phyloP scores from a whole-genome alignment of 2,797 vertebrate genomes.

The Tokudaia tokunoshimensis region DNA sequence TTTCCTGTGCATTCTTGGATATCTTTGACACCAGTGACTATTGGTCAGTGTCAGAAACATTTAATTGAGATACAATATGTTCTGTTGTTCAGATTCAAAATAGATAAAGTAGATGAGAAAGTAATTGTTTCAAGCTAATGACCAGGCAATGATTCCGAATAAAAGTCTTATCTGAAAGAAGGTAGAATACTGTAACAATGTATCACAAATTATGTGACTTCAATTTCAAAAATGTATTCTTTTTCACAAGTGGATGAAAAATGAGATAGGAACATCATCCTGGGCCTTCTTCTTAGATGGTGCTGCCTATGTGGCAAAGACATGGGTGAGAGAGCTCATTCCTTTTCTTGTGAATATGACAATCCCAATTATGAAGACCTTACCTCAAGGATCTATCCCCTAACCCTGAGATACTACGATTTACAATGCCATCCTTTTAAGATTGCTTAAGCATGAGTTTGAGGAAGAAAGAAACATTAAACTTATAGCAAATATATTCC shows the following conservation, averaged over 20 bases:
- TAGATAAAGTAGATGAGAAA: neutral
- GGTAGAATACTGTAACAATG: neutral
- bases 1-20: neutral
- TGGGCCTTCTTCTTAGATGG: neutral
- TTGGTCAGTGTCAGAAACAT: neutral
- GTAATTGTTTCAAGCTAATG: neutral
- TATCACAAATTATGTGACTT: neutral
- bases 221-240: neutral
- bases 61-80: neutral
- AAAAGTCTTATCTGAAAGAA: neutral
- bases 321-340: neutral
- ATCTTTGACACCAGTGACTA: neutral
- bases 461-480: neutral
- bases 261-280: neutral
- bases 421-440: neutral
- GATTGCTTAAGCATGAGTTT: neutral
- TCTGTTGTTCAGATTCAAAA: neutral
- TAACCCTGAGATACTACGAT: neutral
- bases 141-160: neutral
- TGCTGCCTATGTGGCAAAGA: neutral
- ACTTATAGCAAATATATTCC: neutral
- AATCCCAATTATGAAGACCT: neutral
- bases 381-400: neutral
- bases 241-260: neutral
- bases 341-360: neutral